A percentile compares a stretch with the other conserved stretches of the same genome.
phyloP scores from a whole-genome alignment of 2,888 invertebrate species.

The Lathronympha strigana region DNA sequence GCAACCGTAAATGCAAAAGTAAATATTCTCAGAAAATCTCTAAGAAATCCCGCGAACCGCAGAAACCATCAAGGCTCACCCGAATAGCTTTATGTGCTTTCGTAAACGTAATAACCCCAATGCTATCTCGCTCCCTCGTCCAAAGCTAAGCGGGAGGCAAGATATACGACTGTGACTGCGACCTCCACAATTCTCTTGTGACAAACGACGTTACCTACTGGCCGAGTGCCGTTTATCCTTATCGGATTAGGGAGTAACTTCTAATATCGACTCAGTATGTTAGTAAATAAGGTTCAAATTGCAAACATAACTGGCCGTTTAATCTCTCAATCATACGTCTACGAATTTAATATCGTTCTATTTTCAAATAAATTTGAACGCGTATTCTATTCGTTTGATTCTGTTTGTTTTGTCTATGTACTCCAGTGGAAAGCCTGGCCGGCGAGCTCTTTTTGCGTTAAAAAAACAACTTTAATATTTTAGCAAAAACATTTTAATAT shows the following conservation, averaged over 20 bases:
- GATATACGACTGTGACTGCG: conserved; percentile 21
- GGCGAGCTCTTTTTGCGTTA: conserved; percentile 1
- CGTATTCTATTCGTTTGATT: conserved; percentile 10
- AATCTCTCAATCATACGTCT: conserved; percentile 8
- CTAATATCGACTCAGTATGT: not conserved
- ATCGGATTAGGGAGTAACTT: conserved; percentile 26
- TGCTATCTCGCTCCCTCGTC: conserved; percentile 1
- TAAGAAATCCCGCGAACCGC: not conserved
- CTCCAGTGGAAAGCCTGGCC: conserved; percentile 12
- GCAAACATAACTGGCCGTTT: not conserved
- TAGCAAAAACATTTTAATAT: no score
- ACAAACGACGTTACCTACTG: conserved; percentile 26
- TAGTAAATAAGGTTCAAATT: not conserved
- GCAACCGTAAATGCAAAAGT: conserved; percentile 44
- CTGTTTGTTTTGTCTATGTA: conserved; percentile 20
- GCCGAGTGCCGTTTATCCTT: conserved; percentile 30
- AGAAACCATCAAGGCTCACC: not conserved
- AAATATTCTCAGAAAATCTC: conserved; percentile 52
- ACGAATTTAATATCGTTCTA: conserved; percentile 14
- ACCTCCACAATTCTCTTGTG: conserved; percentile 31
- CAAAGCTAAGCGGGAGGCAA: conserved; percentile 15
- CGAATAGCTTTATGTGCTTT: conserved; percentile 8
- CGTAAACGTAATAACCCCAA: conserved; percentile 1
- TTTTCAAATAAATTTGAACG: conserved; percentile 19
- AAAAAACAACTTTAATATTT: conserved; percentile 16